Conservation (phyloP, 2,797 vertebrate genomes). For the Channa striata region DNA sequence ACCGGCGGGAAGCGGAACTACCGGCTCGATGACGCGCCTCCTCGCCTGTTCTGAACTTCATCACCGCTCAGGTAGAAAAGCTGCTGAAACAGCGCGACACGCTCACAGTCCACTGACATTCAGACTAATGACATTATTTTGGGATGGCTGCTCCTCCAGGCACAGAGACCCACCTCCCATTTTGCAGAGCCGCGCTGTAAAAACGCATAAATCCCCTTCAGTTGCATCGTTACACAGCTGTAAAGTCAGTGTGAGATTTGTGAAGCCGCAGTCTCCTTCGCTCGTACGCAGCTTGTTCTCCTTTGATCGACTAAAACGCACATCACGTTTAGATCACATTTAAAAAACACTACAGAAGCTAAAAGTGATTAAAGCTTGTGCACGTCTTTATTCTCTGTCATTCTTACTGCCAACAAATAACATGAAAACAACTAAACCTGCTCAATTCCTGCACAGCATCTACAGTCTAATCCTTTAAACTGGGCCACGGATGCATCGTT, state of each 20-base stretch:
- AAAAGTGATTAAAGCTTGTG: neutral
- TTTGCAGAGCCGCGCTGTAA: conserved; percentile 1
- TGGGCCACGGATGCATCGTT: too few species aligned
- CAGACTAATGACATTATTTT: conserved; percentile 41
- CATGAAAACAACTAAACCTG: too few species aligned
- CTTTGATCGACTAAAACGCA: neutral
- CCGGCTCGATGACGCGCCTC: neutral
- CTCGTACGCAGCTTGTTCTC: neutral
- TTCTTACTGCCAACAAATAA: neutral
- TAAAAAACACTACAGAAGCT: neutral
- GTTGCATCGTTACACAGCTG: conserved; percentile 10
- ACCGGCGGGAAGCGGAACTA: neutral
- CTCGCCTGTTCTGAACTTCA: conserved; percentile 5
- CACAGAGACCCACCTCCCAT: neutral
- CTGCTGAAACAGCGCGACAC: conserved; percentile 35
- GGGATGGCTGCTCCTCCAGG: conserved; percentile 19
- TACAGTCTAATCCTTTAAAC: too few species aligned
- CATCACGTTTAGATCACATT: too few species aligned
- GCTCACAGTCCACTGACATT: conserved; percentile 31
- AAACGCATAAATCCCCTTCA: conserved; percentile 10
- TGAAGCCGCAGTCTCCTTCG: neutral
- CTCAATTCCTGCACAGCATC: too few species aligned
- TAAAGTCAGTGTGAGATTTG: conserved; percentile 16
- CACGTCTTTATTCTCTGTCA: neutral
- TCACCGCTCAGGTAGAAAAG: conserved; percentile 18